Conservation (phyloP, 1,140 invertebrate genomes). For the Brachionus rubens region DNA sequence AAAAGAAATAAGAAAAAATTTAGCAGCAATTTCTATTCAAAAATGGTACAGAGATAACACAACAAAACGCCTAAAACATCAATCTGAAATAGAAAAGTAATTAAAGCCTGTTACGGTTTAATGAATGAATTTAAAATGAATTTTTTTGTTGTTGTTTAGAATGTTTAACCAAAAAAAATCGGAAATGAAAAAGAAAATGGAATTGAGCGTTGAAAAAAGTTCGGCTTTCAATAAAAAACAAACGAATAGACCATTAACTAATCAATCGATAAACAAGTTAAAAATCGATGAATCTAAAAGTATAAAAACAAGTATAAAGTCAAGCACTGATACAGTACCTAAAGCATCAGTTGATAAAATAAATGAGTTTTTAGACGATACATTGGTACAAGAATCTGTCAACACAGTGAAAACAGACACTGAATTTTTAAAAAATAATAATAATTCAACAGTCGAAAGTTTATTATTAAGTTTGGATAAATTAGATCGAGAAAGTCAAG, state of each 20-base stretch:
- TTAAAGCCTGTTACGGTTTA: too few relatives aligned
- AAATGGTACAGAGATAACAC: constrained; percentile 16
- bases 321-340: not conserved
- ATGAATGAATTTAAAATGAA: not conserved
- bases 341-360: not conserved
- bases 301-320: not conserved
- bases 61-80: not conserved
- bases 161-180: constrained; percentile 17
- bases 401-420: not conserved
- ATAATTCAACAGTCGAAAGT: constrained; percentile 13
- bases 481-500: constrained; percentile 13
- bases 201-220: not conserved
- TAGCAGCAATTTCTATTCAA: constrained; percentile 30
- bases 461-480: constrained; percentile 14
- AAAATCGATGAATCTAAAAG: not conserved
- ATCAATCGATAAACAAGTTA: not conserved
- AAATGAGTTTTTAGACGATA: not conserved
- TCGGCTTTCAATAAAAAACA: not conserved
- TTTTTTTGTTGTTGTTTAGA: not conserved
- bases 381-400: constrained; percentile 8
- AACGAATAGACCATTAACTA: not conserved
- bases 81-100: constrained; percentile 40
- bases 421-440: not conserved
- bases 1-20: constrained; percentile 9
- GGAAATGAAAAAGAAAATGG: constrained; percentile 34